phyloP scores from a whole-genome alignment of 2,888 invertebrate genomes.

The Cylindroiulus punctatus region DNA sequence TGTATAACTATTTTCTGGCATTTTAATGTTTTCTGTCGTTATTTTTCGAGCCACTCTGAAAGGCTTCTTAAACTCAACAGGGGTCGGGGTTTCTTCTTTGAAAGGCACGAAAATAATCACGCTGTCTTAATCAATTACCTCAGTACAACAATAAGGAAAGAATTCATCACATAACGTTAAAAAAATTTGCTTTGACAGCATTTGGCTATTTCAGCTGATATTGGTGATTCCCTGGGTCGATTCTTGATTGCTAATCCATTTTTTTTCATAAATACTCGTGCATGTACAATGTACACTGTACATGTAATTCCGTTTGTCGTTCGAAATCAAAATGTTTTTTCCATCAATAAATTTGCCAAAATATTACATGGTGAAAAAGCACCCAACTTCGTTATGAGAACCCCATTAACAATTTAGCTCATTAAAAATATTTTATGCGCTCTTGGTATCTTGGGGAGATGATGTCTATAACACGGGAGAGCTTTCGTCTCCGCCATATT shows the following conservation, averaged over 20 bases:
- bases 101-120: neutral
- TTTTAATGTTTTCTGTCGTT: neutral
- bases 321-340: neutral
- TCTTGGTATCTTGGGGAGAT: neutral
- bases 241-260: too few relatives aligned
- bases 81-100: neutral
- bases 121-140: neutral
- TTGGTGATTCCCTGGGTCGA: too few relatives aligned
- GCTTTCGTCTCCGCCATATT: neutral
- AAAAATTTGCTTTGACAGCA: neutral
- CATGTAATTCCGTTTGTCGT: neutral
- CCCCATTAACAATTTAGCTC: neutral
- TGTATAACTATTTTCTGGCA: neutral
- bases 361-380: neutral
- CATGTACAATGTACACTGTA: too few relatives aligned
- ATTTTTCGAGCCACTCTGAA: neutral
- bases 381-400: neutral
- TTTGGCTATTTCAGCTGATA: neutral
- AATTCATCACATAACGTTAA: neutral
- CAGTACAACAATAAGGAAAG: constrained; percentile 2
- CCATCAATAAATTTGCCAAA: neutral
- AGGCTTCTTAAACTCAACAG: neutral
- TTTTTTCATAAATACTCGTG: too few relatives aligned
- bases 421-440: neutral
- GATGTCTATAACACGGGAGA: neutral